Percentiles rank a stretch among this genome's conserved stretches.
Conservation (phyloP, 2,888 invertebrate genomes). For the Bellardia bayeri region DNA sequence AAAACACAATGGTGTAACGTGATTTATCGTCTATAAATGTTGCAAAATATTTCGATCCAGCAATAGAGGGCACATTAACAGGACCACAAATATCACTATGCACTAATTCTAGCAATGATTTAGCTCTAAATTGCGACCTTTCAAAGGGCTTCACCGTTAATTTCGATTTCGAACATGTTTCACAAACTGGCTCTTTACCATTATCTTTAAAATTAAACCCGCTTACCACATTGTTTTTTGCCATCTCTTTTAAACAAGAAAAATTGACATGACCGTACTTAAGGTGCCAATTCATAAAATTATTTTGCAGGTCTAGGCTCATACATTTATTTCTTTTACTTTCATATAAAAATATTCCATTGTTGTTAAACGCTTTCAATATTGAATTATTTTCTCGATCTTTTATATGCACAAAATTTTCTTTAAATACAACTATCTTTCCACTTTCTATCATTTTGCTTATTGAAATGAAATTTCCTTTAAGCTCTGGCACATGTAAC, state of each 20-base stretch:
- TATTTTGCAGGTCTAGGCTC: neutral
- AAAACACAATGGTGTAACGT: slow-evolving; percentile 16
- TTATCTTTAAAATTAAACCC: neutral
- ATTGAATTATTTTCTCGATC: slow-evolving; percentile 22
- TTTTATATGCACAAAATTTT: slow-evolving; percentile 25
- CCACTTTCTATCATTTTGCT: slow-evolving; percentile 35
- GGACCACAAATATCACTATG: slow-evolving; percentile 42
- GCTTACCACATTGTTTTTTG: neutral
- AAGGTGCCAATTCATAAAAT: slow-evolving; percentile 5
- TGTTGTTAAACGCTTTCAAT: slow-evolving; percentile 30
- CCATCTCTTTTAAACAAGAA: slow-evolving; percentile 10
- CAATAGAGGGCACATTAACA: slow-evolving; percentile 39
- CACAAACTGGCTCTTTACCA: neutral
- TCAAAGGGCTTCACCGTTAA: slow-evolving; percentile 30
- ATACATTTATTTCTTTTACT: slow-evolving; percentile 15
- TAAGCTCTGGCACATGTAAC: slow-evolving; percentile 39
- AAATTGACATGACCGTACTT: slow-evolving; percentile 33
- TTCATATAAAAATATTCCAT: slow-evolving; percentile 31
- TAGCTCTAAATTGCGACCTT: slow-evolving; percentile 43
- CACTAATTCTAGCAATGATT: slow-evolving; percentile 42
- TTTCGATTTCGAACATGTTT: slow-evolving; percentile 26
- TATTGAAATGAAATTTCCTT: slow-evolving; percentile 35
- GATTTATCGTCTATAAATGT: slow-evolving; percentile 69
- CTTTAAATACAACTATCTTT: slow-evolving; percentile 21
- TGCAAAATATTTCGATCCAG: slow-evolving; percentile 58